A percentile compares a stretch with the other conserved stretches of the same genome.
These are phyloP conservation scores for Diorhabda sublineata DNA, from an alignment of 1,140 invertebrate species.

Conservation along the genomic window DNA sequence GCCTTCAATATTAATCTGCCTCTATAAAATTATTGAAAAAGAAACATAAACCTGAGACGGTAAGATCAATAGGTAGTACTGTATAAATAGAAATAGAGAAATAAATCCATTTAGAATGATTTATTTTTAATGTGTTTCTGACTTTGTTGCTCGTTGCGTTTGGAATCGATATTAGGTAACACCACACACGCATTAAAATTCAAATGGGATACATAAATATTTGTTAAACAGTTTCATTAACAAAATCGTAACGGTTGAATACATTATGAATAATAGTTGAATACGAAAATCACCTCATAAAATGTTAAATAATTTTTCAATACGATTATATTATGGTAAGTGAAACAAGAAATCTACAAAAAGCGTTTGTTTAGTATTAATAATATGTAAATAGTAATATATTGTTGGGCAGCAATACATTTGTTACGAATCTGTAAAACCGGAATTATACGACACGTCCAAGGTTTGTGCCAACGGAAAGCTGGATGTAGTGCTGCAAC, in stretches of 20 bases:
- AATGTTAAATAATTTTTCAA: no score
- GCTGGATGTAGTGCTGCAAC: no score
- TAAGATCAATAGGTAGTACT: neutral
- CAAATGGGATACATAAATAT: constrained; percentile 1
- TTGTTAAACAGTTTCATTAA: neutral
- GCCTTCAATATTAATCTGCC: neutral
- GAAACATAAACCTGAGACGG: neutral
- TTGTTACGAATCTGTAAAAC: no score
- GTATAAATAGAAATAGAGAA: neutral
- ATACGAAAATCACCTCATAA: no score
- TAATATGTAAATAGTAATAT: no score
- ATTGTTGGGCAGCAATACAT: no score
- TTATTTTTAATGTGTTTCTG: constrained; percentile 1
- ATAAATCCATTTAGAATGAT: constrained; percentile 3
- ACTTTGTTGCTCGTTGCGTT: neutral
- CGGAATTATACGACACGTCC: no score
- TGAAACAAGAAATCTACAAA: no score
- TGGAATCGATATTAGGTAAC: neutral
- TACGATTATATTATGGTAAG: no score
- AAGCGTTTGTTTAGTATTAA: no score
- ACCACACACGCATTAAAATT: neutral
- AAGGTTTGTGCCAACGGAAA: no score
- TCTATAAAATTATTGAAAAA: neutral
- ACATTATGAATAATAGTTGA: no score
- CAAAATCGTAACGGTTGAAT: neutral